These are phyloP conservation scores for Neoseiulus cucumeris DNA, from an alignment of 1,140 invertebrate genomes.

Conservation along the genomic window DNA sequence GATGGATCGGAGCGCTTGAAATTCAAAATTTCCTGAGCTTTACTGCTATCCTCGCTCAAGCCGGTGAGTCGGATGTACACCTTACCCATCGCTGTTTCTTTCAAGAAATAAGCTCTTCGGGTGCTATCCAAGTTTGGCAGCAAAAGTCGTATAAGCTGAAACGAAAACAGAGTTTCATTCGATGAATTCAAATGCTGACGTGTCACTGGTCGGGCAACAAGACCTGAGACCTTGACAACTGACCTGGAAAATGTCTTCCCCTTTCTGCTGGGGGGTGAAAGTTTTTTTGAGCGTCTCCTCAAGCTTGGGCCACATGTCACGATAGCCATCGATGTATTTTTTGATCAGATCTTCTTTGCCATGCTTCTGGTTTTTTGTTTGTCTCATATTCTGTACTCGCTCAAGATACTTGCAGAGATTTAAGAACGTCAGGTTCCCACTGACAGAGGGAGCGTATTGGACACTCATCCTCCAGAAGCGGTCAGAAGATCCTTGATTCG, in stretches of 20 bases:
- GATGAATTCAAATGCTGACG: not conserved
- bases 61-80: not conserved
- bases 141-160: not conserved
- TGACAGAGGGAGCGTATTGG: not conserved
- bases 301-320: not conserved
- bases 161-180: not conserved
- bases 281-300: not conserved
- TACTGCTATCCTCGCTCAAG: not conserved
- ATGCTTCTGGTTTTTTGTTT: not conserved
- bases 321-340: constrained; percentile 2
- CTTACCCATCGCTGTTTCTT: not conserved
- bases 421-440: not conserved
- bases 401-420: not conserved
- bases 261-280: not conserved
- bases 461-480: too few relatives aligned
- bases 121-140: not conserved
- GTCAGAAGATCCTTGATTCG: too few relatives aligned
- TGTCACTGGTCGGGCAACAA: not conserved
- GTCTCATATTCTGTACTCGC: not conserved
- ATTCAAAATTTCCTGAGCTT: not conserved
- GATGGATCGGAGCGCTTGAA: not conserved
- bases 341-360: not conserved
- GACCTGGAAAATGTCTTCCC: constrained; percentile 2
- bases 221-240: not conserved
- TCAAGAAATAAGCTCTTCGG: not conserved